Evolutionary conservation across 2,797 vertebrate species (phyloP).

Genomic region (Sandelia bainsii): DNA sequence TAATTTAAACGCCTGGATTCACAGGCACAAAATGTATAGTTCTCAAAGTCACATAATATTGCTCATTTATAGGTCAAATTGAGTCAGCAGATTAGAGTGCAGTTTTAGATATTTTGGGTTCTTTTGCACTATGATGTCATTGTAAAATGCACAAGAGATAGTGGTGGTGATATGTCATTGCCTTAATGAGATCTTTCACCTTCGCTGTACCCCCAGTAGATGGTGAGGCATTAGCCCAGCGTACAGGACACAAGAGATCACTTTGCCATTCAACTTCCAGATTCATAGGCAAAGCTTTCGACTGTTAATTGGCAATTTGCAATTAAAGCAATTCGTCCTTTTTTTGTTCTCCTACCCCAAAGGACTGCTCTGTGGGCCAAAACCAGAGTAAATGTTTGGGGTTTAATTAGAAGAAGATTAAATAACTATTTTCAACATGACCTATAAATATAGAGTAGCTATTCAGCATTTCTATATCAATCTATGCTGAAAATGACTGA

Average conservation of each 20-base stretch:
- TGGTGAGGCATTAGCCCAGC: constrained; percentile 30
- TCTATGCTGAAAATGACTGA: constrained; percentile 1
- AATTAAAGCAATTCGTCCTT: constrained; percentile 48
- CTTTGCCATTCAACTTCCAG: constrained; percentile 33
- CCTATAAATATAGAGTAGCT: constrained; percentile 10
- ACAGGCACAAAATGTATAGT: background rate
- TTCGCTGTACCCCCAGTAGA: constrained; percentile 33
- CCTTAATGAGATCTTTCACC: constrained; percentile 73
- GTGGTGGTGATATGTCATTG: constrained; percentile 55
- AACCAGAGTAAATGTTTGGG: constrained; percentile 10
- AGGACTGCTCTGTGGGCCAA: constrained; percentile 36
- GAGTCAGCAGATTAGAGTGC: constrained; percentile 16
- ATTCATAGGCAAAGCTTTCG: constrained; percentile 41
- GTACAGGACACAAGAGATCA: constrained; percentile 46
- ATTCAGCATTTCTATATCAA: background rate
- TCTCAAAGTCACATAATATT: constrained; percentile 37
- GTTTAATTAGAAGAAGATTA: constrained; percentile 37
- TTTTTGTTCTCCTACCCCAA: constrained; percentile 37
- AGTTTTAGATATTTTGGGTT: constrained; percentile 46
- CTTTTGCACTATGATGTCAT: constrained; percentile 28
- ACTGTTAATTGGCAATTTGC: constrained; percentile 64
- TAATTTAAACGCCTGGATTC: constrained; percentile 27
- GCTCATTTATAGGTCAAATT: constrained; percentile 26
- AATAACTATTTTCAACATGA: constrained; percentile 24
- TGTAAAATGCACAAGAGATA: constrained; percentile 39